Evolutionary conservation across 2,797 vertebrate genomes (phyloP).

Genomic region (Hippocampus kuda): DNA sequence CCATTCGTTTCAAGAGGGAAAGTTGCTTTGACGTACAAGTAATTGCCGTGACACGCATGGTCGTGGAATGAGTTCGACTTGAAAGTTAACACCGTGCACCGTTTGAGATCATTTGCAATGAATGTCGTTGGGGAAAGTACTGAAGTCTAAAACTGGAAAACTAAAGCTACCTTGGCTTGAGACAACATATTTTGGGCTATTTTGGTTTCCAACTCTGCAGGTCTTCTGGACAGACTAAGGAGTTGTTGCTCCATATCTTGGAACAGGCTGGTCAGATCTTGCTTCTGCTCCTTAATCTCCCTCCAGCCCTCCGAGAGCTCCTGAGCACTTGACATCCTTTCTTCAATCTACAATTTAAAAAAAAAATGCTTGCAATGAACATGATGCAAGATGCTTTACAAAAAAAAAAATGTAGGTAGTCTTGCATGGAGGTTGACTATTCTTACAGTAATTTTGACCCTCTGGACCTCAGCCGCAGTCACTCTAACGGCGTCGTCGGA

Average conservation of each 20-base stretch:
- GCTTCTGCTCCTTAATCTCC: constrained; percentile 88
- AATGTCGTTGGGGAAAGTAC: not conserved
- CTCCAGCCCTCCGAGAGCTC: constrained; percentile 87
- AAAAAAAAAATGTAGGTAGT: not conserved
- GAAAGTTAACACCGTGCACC: no score
- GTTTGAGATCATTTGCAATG: not conserved
- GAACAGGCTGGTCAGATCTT: constrained; percentile 81
- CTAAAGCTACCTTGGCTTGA: constrained; percentile 77
- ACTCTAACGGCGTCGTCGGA: constrained; percentile 80
- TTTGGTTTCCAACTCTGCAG: constrained; percentile 85
- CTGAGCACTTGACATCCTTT: constrained; percentile 79
- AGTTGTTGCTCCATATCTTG: constrained; percentile 89
- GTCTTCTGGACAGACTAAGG: constrained; percentile 82
- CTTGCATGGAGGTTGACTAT: not conserved
- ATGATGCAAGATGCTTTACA: not conserved
- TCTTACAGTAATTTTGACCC: constrained; percentile 83
- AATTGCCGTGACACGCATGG: no score
- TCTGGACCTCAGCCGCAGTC: constrained; percentile 82
- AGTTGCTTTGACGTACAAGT: no score
- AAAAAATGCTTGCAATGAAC: not conserved
- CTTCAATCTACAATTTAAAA: constrained; percentile 74
- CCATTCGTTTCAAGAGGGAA: no score
- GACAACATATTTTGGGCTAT: constrained; percentile 87
- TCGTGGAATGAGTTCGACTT: no score
- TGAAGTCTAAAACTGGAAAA: not conserved